These are phyloP conservation scores for Folsomia candida DNA, from an alignment of 2,888 invertebrate genomes.

Conservation along the genomic window DNA sequence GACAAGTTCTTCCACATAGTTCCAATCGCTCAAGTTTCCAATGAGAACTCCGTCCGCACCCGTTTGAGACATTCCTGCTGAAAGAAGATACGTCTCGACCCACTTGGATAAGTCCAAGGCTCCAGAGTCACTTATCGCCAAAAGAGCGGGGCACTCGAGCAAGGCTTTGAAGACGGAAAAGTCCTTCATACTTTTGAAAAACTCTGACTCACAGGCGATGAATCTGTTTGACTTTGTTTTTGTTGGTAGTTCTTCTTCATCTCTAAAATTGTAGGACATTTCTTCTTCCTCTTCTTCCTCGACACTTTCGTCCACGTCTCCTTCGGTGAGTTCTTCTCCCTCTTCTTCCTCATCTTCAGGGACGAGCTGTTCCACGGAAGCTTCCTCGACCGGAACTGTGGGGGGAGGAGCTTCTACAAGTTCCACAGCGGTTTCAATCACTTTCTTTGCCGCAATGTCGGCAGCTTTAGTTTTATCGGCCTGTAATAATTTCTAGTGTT, in stretches of 20 bases:
- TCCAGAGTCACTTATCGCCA: slow-evolving; percentile 41
- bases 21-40: slow-evolving; percentile 42
- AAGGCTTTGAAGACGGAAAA: slow-evolving; percentile 29
- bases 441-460: slow-evolving; percentile 19
- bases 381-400: background rate
- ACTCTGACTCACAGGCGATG: slow-evolving; percentile 36
- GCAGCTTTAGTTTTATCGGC: slow-evolving; percentile 21
- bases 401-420: background rate
- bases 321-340: background rate
- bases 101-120: slow-evolving; percentile 40
- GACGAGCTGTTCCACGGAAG: no score
- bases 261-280: slow-evolving; percentile 6
- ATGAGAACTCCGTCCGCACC: slow-evolving; percentile 36
- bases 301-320: background rate
- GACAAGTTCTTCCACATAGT: slow-evolving; percentile 39
- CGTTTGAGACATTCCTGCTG: slow-evolving; percentile 29
- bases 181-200: slow-evolving; percentile 30
- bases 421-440: slow-evolving; percentile 25
- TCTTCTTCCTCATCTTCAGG: slow-evolving; percentile 2
- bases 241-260: background rate
- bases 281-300: slow-evolving; percentile 18
- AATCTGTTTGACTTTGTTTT: slow-evolving; percentile 21
- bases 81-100: slow-evolving; percentile 37
- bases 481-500: background rate
- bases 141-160: slow-evolving; percentile 42